A percentile compares a stretch with the other conserved stretches of the same genome.
Conservation (phyloP, 1,140 invertebrate genomes). For the Aporrectodea caliginosa region DNA sequence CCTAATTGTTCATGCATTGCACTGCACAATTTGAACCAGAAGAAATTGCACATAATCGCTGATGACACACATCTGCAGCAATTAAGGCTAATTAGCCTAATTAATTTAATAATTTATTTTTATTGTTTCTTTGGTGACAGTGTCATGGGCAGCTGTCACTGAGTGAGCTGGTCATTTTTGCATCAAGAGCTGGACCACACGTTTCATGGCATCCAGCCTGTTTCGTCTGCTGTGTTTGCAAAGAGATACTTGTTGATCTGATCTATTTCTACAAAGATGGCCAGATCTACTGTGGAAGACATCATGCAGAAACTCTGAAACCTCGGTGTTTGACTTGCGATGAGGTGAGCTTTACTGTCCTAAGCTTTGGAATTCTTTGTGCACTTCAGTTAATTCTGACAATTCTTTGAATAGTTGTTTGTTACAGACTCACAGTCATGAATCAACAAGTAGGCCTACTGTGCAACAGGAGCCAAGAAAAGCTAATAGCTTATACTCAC, state of each 20-base stretch:
- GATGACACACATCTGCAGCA: too few species aligned
- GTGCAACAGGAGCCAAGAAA: too few species aligned
- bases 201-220: slow-evolving; percentile 88
- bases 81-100: too few species aligned
- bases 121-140: too few species aligned
- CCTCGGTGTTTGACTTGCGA: slow-evolving; percentile 94
- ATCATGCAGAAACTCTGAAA: slow-evolving; percentile 93
- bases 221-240: slow-evolving; percentile 87
- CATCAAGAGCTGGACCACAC: slow-evolving; percentile 75
- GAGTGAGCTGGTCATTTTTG: slow-evolving; percentile 85
- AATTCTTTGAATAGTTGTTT: not conserved
- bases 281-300: slow-evolving; percentile 85
- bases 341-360: slow-evolving; percentile 66
- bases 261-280: slow-evolving; percentile 87
- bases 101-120: too few species aligned
- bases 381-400: not conserved
- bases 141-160: slow-evolving; percentile 75
- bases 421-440: slow-evolving; percentile 35
- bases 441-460: too few species aligned
- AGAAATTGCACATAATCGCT: too few species aligned
- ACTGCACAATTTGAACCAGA: too few species aligned
- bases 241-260: slow-evolving; percentile 90
- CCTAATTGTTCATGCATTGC: too few species aligned
- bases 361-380: not conserved
- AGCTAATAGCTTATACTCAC: too few species aligned